Evolutionary conservation across 2,113 vertebrate genomes (phyloP).

Genomic region (Oreochromis aureus): DNA sequence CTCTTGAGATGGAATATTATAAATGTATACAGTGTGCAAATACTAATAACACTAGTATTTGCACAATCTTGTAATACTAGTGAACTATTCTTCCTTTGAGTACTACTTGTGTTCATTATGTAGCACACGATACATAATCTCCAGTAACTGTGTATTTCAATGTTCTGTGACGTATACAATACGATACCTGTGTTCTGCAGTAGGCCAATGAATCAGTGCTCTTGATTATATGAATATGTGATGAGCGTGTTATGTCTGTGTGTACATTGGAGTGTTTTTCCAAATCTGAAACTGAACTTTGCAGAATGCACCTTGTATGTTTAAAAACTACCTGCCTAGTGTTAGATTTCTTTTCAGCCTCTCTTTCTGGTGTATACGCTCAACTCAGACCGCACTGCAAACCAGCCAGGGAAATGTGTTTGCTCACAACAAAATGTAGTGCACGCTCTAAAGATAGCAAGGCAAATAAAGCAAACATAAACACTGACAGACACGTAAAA

Average conservation of each 20-base stretch:
- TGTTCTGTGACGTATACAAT: rapidly evolving
- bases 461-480: background rate
- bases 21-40: background rate
- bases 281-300: background rate
- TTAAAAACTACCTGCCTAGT: background rate
- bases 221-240: background rate
- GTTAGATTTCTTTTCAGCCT: background rate
- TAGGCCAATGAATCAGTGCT: background rate
- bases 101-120: background rate
- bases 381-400: background rate
- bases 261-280: background rate
- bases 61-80: background rate
- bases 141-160: background rate
- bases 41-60: background rate
- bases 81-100: background rate
- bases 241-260: background rate
- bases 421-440: background rate
- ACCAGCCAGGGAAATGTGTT: too few relatives aligned
- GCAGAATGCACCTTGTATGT: background rate
- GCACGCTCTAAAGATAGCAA: background rate
- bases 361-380: background rate
- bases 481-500: background rate
- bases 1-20: background rate
- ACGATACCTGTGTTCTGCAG: background rate
- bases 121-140: background rate